Base-by-base conservation (phyloP, 2,113 vertebrate species). In the Collichthys lucidus region DNA sequence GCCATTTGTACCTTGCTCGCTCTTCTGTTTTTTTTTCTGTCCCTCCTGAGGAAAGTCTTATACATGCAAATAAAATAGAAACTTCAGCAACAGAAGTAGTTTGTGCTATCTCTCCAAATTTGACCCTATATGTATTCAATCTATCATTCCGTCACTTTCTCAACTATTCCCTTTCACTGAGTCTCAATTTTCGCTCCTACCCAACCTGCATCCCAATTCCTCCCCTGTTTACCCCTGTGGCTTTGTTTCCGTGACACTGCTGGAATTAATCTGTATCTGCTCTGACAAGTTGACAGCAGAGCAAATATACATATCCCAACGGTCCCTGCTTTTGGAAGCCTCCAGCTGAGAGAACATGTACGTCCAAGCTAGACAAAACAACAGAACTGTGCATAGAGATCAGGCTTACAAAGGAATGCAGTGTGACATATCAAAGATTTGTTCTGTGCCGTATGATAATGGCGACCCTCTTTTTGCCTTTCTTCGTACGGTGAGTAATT, bases 401-500 rank as follows among this genome's bases (percentile, higher is more conserved):
- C 62, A 72, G 35, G 31, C 46, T 64, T 4, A 17, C 40, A 8
- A 11, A 22, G 12, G 17, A 55, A 77, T 63, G 22, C 1, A 24
- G n/a, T 2, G 16, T 42, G 42, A 66, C 75, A 74, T 40, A 11
- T 78, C 40, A 0, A 72, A 76, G 61, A 47, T 15, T 24, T 5
- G 29, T 42, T 52, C 17, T 11, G 11, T 46, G 7, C 77, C 20
- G 35, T 73, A n/a, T 42, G 60, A 47, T n/a, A 55, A 66, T 26
- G 10, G 60, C 53, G 40, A 56, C 1, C 24, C 35, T 15, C 19
- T 55, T 74, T 64, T 31, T 69, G 74, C 75, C 65, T 29, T 84
- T 77, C n/a, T 83, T 81, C 86, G 9, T 70, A 55, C 40, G 3
- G n/a, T 70, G 73, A 74, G 29, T 56, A 55, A 84, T 71, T 83